These are phyloP conservation scores for Archocentrus centrarchus DNA, from an alignment of 2,113 vertebrate species.

Conservation along the genomic window DNA sequence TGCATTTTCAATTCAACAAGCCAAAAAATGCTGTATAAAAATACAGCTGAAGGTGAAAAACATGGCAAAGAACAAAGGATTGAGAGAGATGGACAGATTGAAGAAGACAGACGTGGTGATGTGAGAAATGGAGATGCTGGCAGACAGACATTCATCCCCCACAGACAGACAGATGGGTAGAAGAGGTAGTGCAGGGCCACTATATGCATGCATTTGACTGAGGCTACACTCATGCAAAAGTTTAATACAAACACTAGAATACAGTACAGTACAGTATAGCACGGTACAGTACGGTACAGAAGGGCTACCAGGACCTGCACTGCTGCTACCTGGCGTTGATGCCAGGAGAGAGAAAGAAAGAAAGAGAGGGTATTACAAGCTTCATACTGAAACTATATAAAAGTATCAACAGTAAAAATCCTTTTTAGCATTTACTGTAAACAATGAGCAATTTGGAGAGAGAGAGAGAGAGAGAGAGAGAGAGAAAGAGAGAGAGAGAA, in stretches of 20 bases:
- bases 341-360: slow-evolving; percentile 76
- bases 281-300: slow-evolving; percentile 74
- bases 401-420: slow-evolving; percentile 95
- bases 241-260: slow-evolving; percentile 69
- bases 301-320: slow-evolving; percentile 78
- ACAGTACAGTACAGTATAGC: slow-evolving; percentile 68
- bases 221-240: slow-evolving; percentile 80
- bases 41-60: slow-evolving; percentile 29
- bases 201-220: slow-evolving; percentile 74
- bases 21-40: slow-evolving; percentile 42
- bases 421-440: slow-evolving; percentile 96
- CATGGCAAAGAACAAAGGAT: background rate
- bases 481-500: background rate
- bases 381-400: slow-evolving; percentile 89
- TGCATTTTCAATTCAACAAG: background rate
- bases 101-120: slow-evolving; percentile 10
- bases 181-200: slow-evolving; percentile 76
- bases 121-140: background rate
- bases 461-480: slow-evolving; percentile 49
- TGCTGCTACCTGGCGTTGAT: slow-evolving; percentile 86
- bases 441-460: slow-evolving; percentile 82
- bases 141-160: slow-evolving; percentile 6
- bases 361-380: slow-evolving; percentile 79
- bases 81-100: background rate
- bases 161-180: slow-evolving; percentile 26